These are phyloP conservation scores for Terebella lapidaria DNA, from an alignment of 2,888 invertebrate genomes.

Conservation along the genomic window DNA sequence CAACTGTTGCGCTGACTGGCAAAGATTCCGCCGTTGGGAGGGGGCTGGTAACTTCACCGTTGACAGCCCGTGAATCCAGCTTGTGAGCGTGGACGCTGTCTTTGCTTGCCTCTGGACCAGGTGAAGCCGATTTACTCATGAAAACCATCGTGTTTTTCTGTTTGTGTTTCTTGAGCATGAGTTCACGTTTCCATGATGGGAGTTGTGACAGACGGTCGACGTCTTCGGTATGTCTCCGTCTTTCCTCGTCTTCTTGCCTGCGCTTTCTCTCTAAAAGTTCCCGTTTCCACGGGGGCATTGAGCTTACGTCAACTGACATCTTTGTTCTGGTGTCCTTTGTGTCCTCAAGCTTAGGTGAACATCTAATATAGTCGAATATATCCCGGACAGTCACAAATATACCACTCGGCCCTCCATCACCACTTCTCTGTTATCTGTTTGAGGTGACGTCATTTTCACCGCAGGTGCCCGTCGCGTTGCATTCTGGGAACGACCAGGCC, in stretches of 20 bases:
- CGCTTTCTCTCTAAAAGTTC: conserved; percentile 21
- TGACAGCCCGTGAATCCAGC: neutral
- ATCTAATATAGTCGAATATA: too few species aligned
- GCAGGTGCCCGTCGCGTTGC: neutral
- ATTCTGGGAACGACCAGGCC: neutral
- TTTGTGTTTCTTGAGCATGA: conserved; percentile 20
- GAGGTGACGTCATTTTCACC: neutral
- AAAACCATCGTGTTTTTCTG: conserved; percentile 1
- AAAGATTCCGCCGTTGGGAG: neutral
- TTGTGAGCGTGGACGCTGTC: neutral
- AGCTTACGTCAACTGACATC: conserved; percentile 27
- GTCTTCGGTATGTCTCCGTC: conserved; percentile 13
- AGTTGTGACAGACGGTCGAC: conserved; percentile 14
- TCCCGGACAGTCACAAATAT: too few species aligned
- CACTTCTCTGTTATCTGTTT: neutral
- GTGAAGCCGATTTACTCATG: neutral
- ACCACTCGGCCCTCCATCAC: too few species aligned
- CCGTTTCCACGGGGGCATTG: conserved; percentile 30
- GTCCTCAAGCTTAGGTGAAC: too few species aligned
- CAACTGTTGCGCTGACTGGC: neutral
- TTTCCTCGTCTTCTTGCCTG: conserved; percentile 21
- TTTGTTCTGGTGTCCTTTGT: neutral
- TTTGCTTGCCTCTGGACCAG: neutral
- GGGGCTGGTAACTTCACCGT: neutral
- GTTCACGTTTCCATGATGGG: conserved; percentile 27